These are phyloP conservation scores for Microtus agrestis DNA, from an alignment of 2,797 vertebrate genomes.

Conservation along the genomic window DNA sequence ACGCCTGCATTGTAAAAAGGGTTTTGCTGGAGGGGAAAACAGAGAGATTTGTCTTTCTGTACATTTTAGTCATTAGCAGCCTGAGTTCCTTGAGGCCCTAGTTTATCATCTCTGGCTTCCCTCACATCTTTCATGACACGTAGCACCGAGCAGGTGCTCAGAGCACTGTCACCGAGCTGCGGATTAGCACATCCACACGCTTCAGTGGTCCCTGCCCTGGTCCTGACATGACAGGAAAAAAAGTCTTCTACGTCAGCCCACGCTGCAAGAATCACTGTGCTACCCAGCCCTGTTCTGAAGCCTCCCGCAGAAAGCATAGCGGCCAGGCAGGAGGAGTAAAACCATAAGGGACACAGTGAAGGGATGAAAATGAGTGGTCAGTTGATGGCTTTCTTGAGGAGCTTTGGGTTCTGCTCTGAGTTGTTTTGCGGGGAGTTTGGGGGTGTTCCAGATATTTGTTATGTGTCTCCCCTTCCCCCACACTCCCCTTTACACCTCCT, in stretches of 20 bases:
- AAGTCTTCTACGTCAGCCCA: not conserved
- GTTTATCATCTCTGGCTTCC: slow-evolving; percentile 63
- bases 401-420: not conserved
- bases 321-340: not conserved
- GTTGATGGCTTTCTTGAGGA: not conserved
- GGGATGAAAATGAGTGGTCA: not conserved
- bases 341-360: not conserved
- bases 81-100: slow-evolving; percentile 59
- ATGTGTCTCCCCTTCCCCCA: too few species aligned
- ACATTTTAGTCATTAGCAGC: slow-evolving; percentile 60
- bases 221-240: not conserved
- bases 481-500: too few species aligned
- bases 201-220: not conserved
- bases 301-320: not conserved
- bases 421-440: not conserved
- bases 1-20: not conserved
- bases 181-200: not conserved
- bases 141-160: slow-evolving; percentile 14
- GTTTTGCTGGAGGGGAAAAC: slow-evolving; percentile 44
- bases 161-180: not conserved
- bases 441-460: too few species aligned
- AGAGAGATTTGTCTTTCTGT: slow-evolving; percentile 63
- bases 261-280: not conserved
- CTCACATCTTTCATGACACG: not conserved
- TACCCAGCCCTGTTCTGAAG: not conserved